Percentiles rank a stretch among this genome's conserved stretches.
Evolutionary conservation across 2,797 vertebrate genomes (phyloP).

Genomic region (Hypotaenidia philippensis): DNA sequence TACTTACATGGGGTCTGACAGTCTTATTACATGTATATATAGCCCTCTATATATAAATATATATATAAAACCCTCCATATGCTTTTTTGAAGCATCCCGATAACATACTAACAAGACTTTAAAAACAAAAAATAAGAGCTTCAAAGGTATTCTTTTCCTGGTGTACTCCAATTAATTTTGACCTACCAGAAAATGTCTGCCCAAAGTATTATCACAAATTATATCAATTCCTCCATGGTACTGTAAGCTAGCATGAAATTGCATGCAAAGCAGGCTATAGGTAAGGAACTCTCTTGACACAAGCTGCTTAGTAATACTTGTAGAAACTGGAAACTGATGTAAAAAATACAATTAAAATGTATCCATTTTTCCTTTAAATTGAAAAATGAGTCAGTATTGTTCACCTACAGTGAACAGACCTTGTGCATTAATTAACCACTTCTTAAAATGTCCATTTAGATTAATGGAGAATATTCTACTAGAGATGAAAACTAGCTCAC

Average conservation of each 20-base stretch:
- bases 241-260: background rate
- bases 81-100: background rate
- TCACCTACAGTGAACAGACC: background rate
- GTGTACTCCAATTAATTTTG: background rate
- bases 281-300: background rate
- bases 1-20: background rate
- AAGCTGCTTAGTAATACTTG: background rate
- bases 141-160: background rate
- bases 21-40: background rate
- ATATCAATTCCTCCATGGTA: background rate
- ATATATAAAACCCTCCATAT: background rate
- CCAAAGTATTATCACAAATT: background rate
- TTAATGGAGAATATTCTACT: conserved; percentile 24
- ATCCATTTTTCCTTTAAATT: background rate
- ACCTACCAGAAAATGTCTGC: background rate
- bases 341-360: background rate
- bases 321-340: background rate
- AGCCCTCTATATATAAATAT: background rate
- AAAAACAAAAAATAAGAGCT: background rate
- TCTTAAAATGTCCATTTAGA: background rate
- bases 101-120: background rate
- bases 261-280: background rate
- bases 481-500: background rate
- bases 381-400: background rate
- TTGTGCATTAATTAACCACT: background rate